Evolutionary conservation across 2,888 invertebrate species (phyloP), one percentile per base, ranked within the genome.

Genomic region (Callimorpha dominula): DNA sequence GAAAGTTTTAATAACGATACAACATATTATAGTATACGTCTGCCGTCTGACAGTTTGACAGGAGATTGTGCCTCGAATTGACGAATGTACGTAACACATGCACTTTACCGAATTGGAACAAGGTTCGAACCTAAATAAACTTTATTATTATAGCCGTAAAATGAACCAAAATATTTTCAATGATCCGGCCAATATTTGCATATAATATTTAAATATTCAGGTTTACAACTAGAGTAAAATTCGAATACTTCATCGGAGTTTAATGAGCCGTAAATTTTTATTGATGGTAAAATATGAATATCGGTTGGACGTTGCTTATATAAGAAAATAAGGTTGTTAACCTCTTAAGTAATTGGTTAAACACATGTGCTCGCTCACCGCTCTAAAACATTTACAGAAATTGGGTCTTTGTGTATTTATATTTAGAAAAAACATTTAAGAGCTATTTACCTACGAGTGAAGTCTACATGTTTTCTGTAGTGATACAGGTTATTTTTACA

Each of bases 131-230:
- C 81, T 71, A 85, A 90, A 90, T 86, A 87, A 83, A 86, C 85
- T 89, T 90, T 85, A 89, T 88, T 80, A 86, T 86, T 85, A 85
- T 86, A 87, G 82, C 82, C 87, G 84, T 91, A 89, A 91, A 90
- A 87, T 84, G 80, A 85, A 85, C 86, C 84, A 85, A 89, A 90
- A 90, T 89, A 89, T 88, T 86, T 85, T 78, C 82, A 81, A 81
- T 85, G 85, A 83, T 84, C 81, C 81, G 81, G 82, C 80, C 82
- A 82, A 84, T 87, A 85, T 86, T 86, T 83, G 78, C 83, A 76
- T 88, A 85, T 87, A 84, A 87, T 84, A 86, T 87, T 88, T 85
- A 85, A 86, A 87, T 87, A 90, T 88, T 85, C 86, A 85, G 88
- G 90, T 92, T 92, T 91, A 92, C 84, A 82, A 78, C 82, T 73